Conservation (phyloP, 1,140 invertebrate species). For the Drosophila hydei region DNA sequence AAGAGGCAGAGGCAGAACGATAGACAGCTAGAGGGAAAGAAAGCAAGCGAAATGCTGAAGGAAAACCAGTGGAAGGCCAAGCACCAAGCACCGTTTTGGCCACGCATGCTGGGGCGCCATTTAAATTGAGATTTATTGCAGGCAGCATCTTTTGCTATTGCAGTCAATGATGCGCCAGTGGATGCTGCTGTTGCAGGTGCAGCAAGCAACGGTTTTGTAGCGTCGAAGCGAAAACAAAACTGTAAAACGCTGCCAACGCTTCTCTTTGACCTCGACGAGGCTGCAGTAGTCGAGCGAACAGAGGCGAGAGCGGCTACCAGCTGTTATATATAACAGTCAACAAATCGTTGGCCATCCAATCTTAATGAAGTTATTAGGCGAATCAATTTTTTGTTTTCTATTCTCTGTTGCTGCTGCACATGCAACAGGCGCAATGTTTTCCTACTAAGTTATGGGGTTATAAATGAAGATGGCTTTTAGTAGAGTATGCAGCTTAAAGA, state of each 20-base stretch:
- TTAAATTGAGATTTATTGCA: conserved; percentile 84
- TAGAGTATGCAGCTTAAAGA: no score
- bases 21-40: conserved; percentile 39
- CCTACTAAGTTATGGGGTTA: neutral
- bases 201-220: conserved; percentile 43
- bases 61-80: conserved; percentile 73
- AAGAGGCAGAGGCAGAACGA: conserved; percentile 11
- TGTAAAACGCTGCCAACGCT: conserved; percentile 64
- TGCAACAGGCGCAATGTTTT: conserved; percentile 31
- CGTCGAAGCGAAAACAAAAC: conserved; percentile 59
- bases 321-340: conserved; percentile 72
- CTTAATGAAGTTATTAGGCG: conserved; percentile 77
- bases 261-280: conserved; percentile 32
- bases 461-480: no score
- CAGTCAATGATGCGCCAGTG: conserved; percentile 35
- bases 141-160: conserved; percentile 57
- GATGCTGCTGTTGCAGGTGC: conserved; percentile 62
- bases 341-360: conserved; percentile 62
- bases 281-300: neutral
- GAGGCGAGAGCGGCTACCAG: conserved; percentile 3
- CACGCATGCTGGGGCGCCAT: conserved; percentile 83
- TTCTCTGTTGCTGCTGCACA: conserved; percentile 5
- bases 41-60: conserved; percentile 57
- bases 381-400: conserved; percentile 45
- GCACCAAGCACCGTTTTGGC: conserved; percentile 73